These are phyloP conservation scores for Microcaecilia unicolor DNA, from an alignment of 2,797 vertebrate species.

Conservation along the genomic window DNA sequence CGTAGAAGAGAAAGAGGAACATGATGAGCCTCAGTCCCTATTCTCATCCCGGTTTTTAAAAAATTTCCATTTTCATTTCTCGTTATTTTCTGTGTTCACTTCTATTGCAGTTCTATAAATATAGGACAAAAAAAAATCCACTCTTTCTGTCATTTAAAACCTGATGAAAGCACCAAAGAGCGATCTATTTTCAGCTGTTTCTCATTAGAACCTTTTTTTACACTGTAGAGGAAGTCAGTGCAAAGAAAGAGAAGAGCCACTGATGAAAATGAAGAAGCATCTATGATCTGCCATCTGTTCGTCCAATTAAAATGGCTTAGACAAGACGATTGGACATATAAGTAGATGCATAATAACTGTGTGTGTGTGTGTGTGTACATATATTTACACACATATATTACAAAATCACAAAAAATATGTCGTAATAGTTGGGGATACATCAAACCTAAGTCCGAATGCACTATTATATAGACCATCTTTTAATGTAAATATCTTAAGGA, in stretches of 20 bases:
- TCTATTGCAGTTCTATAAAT: conserved; percentile 46
- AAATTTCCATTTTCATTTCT: conserved; percentile 51
- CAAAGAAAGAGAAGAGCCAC: conserved; percentile 46
- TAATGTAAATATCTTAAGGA: too few relatives aligned
- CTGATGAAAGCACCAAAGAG: conserved; percentile 44
- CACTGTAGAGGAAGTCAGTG: conserved; percentile 37
- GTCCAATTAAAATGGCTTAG: conserved; percentile 44
- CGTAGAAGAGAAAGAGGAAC: conserved; percentile 44
- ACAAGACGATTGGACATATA: conserved; percentile 8
- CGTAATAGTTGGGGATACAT: too few relatives aligned
- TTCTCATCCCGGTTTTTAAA: conserved; percentile 46
- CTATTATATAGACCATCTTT: too few relatives aligned
- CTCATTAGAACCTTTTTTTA: conserved; percentile 49
- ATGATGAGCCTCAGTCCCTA: conserved; percentile 33
- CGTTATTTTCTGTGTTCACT: conserved; percentile 50
- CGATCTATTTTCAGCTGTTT: conserved; percentile 50
- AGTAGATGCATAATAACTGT: conserved; percentile 15
- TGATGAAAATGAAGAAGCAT: conserved; percentile 47
- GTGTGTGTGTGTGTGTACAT: conserved; percentile 16
- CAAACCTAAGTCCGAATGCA: too few relatives aligned
- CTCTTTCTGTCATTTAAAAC: conserved; percentile 51
- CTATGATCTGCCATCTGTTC: conserved; percentile 45
- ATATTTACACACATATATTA: not conserved
- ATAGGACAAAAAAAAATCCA: conserved; percentile 38
- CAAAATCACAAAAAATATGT: not conserved